Base-by-base conservation (phyloP, 37 sponge, comb jelly and placozoan genomes). In the Corticium candelabrum region DNA sequence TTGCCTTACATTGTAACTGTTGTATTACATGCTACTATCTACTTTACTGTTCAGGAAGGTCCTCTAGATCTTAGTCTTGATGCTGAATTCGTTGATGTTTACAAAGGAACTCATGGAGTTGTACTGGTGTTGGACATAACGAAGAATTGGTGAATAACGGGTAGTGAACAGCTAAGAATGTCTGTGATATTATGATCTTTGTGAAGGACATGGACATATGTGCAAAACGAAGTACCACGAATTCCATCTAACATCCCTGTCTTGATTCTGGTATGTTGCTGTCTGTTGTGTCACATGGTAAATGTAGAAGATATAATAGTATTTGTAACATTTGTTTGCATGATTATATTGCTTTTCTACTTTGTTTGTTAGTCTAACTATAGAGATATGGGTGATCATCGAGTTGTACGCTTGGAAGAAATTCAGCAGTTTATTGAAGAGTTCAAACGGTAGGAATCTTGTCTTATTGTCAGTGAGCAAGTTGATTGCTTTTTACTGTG, bases 21-120 rank as follows among this genome's bases (percentile, higher is more conserved):
- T n/a, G n/a, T n/a, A n/a, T n/a, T n/a, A n/a, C n/a, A n/a, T n/a
- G n/a, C n/a, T n/a, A n/a, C n/a, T n/a, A n/a, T n/a, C n/a, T n/a
- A n/a, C n/a, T n/a, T n/a, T n/a, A n/a, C n/a, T n/a, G n/a, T n/a
- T n/a, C n/a, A n/a, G n/a, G n/a, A n/a, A n/a, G n/a, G n/a, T n/a
- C n/a, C n/a, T n/a, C n/a, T n/a, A n/a, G n/a, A n/a, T n/a, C n/a
- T n/a, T n/a, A n/a, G n/a, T 1, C 68, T 96, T 74, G 96, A 96
- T 81, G 96, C 93, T 29, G 81, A 82, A 0, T 96, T 96, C 75
- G 76, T 96, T 30, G 88, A 96, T 69, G 96, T 96, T 37, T 96
- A 92, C 85, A 91, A 96, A 77, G 84, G 86, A 38, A 82, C 90
- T 1, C 81, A 92, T 37, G 93, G 93, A 21, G 93, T 89, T 31